Evolutionary conservation across 2,113 vertebrate genomes (phyloP).

Genomic region (Callocephalon fimbriatum): DNA sequence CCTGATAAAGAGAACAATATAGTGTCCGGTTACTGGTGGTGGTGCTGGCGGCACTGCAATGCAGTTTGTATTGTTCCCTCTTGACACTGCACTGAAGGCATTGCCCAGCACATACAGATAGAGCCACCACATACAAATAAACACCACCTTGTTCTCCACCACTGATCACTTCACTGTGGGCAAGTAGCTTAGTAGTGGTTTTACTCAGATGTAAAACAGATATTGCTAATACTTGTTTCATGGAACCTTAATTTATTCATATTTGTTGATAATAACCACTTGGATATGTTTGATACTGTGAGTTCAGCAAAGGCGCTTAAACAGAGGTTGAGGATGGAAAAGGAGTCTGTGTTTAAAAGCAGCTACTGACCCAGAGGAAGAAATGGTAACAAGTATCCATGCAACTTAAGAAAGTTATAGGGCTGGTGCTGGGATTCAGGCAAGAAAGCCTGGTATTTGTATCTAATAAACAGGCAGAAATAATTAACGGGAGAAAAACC

Average conservation of each 20-base stretch:
- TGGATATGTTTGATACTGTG: neutral
- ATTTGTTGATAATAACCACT: neutral
- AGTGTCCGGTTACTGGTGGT: neutral
- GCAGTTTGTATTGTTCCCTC: neutral
- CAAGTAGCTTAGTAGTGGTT: neutral
- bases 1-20: neutral
- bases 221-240: neutral
- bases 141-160: neutral
- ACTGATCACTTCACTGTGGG: accelerated
- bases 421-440: neutral
- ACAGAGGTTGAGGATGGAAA: neutral
- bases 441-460: neutral
- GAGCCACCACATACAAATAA: neutral
- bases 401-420: neutral
- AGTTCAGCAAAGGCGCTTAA: neutral
- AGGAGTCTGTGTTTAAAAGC: neutral
- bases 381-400: neutral
- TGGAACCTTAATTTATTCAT: neutral
- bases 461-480: neutral
- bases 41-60: neutral
- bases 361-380: neutral
- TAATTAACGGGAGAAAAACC: neutral
- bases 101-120: neutral
- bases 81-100: neutral
- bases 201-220: neutral